Conservation (phyloP, 2,113 vertebrate genomes). For the Semnornis frantzii region DNA sequence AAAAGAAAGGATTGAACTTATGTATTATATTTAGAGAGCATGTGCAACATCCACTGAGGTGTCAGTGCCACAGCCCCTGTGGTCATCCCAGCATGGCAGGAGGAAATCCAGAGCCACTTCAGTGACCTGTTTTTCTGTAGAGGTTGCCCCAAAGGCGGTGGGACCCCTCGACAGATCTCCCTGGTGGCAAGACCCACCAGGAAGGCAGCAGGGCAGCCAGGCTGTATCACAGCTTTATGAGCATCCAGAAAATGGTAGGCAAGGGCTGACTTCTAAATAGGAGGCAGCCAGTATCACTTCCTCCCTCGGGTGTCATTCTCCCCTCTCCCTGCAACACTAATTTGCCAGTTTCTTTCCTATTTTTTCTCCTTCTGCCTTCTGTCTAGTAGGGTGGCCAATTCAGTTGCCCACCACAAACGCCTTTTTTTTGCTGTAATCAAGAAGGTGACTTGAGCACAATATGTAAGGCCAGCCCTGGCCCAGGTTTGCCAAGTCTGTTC, state of each 20-base stretch:
- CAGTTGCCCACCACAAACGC: background rate
- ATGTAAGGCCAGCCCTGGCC: background rate
- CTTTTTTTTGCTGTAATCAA: background rate
- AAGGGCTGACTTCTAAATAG: background rate
- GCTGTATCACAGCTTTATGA: background rate
- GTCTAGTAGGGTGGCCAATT: constrained; percentile 7
- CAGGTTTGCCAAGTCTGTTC: constrained; percentile 41
- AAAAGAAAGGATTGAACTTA: background rate
- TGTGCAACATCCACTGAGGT: background rate
- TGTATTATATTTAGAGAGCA: background rate
- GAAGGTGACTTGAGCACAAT: constrained; percentile 42
- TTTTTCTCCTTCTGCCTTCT: constrained; percentile 10
- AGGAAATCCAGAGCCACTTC: background rate
- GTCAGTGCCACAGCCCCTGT: background rate
- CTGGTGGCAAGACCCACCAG: background rate
- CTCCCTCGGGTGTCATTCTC: background rate
- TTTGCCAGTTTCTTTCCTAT: background rate
- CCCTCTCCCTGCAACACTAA: background rate
- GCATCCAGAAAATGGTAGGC: background rate
- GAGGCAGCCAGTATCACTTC: background rate
- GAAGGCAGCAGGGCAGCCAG: background rate
- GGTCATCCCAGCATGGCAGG: fast-evolving
- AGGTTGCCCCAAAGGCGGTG: background rate
- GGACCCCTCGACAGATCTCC: background rate
- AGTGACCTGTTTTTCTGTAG: background rate